Evolutionary conservation across 2,797 vertebrate species (phyloP), one percentile per base, ranked within the genome.

Genomic region (Peromyscus nudipes): DNA sequence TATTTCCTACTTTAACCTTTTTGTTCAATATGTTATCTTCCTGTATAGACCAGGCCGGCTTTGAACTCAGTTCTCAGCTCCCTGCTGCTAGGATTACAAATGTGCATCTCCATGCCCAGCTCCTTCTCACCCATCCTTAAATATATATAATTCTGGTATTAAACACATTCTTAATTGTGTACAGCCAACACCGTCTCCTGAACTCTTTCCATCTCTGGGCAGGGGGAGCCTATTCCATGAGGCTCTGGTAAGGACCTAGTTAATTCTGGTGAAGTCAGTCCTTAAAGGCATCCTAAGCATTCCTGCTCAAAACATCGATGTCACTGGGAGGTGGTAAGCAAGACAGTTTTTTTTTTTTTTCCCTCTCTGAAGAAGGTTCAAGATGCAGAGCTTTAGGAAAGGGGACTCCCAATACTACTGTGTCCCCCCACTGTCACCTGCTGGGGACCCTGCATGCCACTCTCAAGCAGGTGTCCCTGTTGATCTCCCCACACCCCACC

Each of bases 391-490:
- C 49, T 77, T 73, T 81, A 65, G 29, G 25, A 83, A 92, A 29
- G 83, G 43, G 40, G 49, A 55, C n/a, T 76, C 10, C 69, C 27
- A 14, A 4, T 71, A 75, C 29, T 2, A 19, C 31, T 31, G 34
- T 6, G 2, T 19, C 4, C 5, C 21, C 49, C 9, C 7, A 11
- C 65, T 1, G 0, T 29, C 31, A 14, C 27, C 64, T 23, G 14
- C 46, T 17, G 19, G 60, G 75, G 31, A 14, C 52, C 6, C 55
- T 55, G 16, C 14, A 0, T 1, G 60, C 25, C 27, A 0, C 40
- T 57, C 17, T 27, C 3, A 4, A 13, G 64, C 62, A 17, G 21
- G 4, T 8, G 76, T 37, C 3, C 49, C 64, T 1, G 40, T 6
- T 3, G 75, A 19, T 31, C 29, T 34, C 31, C 37, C 34, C 10